Conservation (phyloP, 2,888 invertebrate species). For the Zaprionus obscuricornis region DNA sequence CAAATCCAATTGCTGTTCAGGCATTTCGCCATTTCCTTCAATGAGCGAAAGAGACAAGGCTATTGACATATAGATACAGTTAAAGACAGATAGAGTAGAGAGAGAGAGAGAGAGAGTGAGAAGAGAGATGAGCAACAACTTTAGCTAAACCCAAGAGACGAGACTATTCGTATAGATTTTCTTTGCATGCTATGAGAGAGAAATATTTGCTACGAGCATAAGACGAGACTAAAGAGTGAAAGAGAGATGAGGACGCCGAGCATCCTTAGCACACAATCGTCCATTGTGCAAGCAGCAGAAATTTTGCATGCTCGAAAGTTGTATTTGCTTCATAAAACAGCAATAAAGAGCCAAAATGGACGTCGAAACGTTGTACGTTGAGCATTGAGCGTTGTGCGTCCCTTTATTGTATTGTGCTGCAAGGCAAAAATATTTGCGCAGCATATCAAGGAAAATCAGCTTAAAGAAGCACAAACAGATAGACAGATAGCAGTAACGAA, state of each 20-base stretch:
- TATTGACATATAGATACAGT: not conserved
- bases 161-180: slow-evolving; percentile 37
- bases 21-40: slow-evolving; percentile 45
- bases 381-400: slow-evolving; percentile 24
- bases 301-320: slow-evolving; percentile 69
- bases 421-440: slow-evolving; percentile 58
- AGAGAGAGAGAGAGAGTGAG: not conserved
- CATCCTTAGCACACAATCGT: slow-evolving; percentile 40
- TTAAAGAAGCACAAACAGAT: too few relatives aligned
- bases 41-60: not conserved
- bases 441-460: slow-evolving; percentile 62
- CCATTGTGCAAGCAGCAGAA: slow-evolving; percentile 55
- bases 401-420: slow-evolving; percentile 47
- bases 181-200: slow-evolving; percentile 26
- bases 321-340: slow-evolving; percentile 72
- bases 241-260: too few relatives aligned
- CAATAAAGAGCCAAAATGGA: slow-evolving; percentile 66
- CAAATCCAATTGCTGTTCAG: slow-evolving; percentile 67
- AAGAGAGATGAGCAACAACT: slow-evolving; percentile 44
- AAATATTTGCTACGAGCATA: slow-evolving; percentile 35
- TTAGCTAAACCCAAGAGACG: slow-evolving; percentile 22
- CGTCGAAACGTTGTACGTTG: slow-evolving; percentile 34
- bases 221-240: too few relatives aligned
- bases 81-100: not conserved
- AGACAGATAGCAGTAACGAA: too few relatives aligned